Evolutionary conservation across 2,888 invertebrate genomes (phyloP), one percentile per base, ranked within the genome.

Genomic region (Schrankia costaestrigalis): DNA sequence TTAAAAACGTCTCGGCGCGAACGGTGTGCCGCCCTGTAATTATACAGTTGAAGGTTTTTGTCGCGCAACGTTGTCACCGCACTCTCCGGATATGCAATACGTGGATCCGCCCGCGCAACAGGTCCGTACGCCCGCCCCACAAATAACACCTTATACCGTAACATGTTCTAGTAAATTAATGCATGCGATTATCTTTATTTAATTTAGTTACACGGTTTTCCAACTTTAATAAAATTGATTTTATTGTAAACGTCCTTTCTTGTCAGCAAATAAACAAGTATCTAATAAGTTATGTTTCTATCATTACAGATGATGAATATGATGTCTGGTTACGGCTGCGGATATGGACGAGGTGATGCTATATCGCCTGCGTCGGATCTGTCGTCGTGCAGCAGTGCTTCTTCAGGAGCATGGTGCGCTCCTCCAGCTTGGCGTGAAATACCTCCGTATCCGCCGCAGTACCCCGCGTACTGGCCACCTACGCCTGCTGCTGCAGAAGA

Each of bases 1-100:
- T 89, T 89, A 89, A 89, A 89, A 89, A 88, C 89, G 84, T 88
- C 88, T 89, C 87, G 89, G 75, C 87, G 89, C 77, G 88, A 86
- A 73, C 83, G 86, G 87, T 82, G 86, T 57, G 75, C 86, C 87
- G 86, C 86, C 86, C 87, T 85, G 83, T 87, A 86, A 88, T 88
- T 87, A 87, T 82, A 75, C 76, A 79, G 79, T 83, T 82, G 80
- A 71, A 81, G 74, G 75, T 72, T 78, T n/a, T 57, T 73, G 72
- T 78, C 72, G 72, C 71, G 65, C 71, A 67, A 67, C 75, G 79
- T 78, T 83, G 84, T 85, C 84, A 81, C 80, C 81, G 68, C 70
- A 54, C 63, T 68, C 72, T 52, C 81, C 81, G 83, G 84, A 84
- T 73, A 85, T 86, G 85, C 86, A 85, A 74, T 87, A 85, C 82